Conservation (phyloP, 1,140 invertebrate species). For the Caerostris darwini region DNA sequence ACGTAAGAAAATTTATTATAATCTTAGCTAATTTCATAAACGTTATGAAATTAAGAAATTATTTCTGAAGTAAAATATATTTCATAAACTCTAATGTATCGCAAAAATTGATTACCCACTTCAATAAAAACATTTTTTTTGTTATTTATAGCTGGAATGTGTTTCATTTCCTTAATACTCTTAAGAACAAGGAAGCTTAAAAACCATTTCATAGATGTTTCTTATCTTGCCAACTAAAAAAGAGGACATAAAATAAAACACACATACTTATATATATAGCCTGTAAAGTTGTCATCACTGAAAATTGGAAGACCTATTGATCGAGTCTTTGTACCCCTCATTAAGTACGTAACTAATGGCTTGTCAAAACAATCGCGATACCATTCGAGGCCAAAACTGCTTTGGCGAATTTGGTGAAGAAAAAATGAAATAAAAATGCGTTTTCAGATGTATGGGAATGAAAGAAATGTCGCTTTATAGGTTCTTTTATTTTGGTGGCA, state of each 20-base stretch:
- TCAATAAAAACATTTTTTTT: background rate
- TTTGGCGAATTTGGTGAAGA: background rate
- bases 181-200: background rate
- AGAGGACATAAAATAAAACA: background rate
- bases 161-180: background rate
- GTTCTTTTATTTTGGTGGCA: background rate
- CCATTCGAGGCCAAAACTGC: background rate
- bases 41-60: too few species aligned
- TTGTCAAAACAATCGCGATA: constrained; percentile 30
- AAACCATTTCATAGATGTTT: background rate
- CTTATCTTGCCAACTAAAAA: background rate
- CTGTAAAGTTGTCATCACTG: constrained; percentile 12
- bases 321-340: constrained; percentile 5
- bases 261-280: constrained; percentile 3
- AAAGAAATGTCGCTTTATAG: background rate
- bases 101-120: too few species aligned
- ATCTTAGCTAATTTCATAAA: too few species aligned
- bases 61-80: too few species aligned
- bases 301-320: constrained; percentile 13
- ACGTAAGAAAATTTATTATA: too few species aligned
- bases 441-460: background rate
- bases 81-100: too few species aligned
- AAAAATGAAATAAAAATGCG: background rate
- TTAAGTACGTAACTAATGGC: constrained; percentile 46
- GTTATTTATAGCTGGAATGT: background rate